These are phyloP conservation scores for Falco punctatus DNA, from an alignment of 2,113 vertebrate genomes.

Conservation along the genomic window DNA sequence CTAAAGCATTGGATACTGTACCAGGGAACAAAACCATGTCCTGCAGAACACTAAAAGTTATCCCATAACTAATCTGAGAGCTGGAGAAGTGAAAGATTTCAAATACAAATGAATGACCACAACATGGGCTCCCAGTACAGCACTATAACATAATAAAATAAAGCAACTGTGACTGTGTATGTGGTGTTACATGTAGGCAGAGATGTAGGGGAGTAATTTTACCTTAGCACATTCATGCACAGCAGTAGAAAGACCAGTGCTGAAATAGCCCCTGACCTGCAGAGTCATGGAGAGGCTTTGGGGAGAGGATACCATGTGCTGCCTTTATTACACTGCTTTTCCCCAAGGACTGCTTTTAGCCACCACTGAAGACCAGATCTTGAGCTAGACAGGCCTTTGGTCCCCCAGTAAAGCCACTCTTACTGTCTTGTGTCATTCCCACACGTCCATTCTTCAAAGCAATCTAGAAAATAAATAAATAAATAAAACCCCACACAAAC, in stretches of 20 bases:
- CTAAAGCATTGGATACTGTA: not conserved
- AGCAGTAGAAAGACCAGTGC: not conserved
- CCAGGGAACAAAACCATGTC: not conserved
- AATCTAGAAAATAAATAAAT: not conserved
- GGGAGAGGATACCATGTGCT: not conserved
- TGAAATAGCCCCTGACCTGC: not conserved
- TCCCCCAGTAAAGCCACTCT: not conserved
- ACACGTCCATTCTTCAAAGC: not conserved
- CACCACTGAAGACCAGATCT: not conserved
- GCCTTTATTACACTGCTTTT: not conserved
- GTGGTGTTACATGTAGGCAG: not conserved
- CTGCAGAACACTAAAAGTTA: not conserved
- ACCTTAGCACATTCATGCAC: fast-evolving
- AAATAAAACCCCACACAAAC: too few relatives aligned
- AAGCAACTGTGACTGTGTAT: not conserved
- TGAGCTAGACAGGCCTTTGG: not conserved
- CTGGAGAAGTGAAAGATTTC: not conserved
- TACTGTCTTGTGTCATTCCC: not conserved
- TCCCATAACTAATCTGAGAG: not conserved
- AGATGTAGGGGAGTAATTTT: not conserved
- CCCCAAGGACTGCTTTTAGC: not conserved
- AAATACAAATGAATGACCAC: not conserved
- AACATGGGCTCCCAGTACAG: not conserved
- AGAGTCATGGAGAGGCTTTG: not conserved
- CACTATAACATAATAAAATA: not conserved